These are phyloP conservation scores for Dufourea novaeangliae DNA, from an alignment of 1,140 invertebrate genomes.

Conservation along the genomic window DNA sequence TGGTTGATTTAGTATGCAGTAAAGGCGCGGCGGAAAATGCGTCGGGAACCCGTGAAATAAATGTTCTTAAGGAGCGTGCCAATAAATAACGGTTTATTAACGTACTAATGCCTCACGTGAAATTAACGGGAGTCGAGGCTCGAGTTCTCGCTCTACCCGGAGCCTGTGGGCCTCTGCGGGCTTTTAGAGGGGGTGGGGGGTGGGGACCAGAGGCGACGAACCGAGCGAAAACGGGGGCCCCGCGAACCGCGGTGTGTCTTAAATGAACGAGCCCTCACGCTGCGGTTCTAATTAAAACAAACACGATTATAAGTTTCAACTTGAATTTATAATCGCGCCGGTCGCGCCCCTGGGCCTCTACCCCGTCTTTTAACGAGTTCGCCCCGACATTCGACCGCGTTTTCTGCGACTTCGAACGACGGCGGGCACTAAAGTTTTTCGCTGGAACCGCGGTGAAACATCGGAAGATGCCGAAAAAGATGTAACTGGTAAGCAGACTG, in stretches of 20 bases:
- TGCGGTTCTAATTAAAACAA: slow-evolving; percentile 79
- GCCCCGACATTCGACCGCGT: not conserved
- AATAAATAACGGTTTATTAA: slow-evolving; percentile 75
- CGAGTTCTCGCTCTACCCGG: not conserved
- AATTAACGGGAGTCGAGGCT: slow-evolving; percentile 65
- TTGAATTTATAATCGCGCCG: slow-evolving; percentile 73
- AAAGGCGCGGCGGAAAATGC: slow-evolving; percentile 50
- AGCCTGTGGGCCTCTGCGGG: not conserved
- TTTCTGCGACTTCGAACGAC: not conserved
- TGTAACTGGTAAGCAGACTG: too few relatives aligned
- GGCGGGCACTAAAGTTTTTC: too few relatives aligned
- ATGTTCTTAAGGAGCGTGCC: slow-evolving; percentile 54
- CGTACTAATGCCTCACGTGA: slow-evolving; percentile 68
- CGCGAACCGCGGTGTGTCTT: slow-evolving; percentile 63
- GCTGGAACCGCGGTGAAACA: too few relatives aligned
- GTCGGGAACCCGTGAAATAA: slow-evolving; percentile 48
- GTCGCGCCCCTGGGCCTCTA: slow-evolving; percentile 30
- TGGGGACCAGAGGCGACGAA: slow-evolving; percentile 20
- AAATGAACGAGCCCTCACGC: slow-evolving; percentile 70
- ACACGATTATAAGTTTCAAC: slow-evolving; percentile 75
- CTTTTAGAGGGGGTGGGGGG: slow-evolving; percentile 25
- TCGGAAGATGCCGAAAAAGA: too few relatives aligned
- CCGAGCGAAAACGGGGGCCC: slow-evolving; percentile 14
- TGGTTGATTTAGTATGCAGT: slow-evolving; percentile 51
- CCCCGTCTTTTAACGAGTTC: slow-evolving; percentile 25